phyloP scores from a whole-genome alignment of 2,797 vertebrate species.

The Siniperca undulata region DNA sequence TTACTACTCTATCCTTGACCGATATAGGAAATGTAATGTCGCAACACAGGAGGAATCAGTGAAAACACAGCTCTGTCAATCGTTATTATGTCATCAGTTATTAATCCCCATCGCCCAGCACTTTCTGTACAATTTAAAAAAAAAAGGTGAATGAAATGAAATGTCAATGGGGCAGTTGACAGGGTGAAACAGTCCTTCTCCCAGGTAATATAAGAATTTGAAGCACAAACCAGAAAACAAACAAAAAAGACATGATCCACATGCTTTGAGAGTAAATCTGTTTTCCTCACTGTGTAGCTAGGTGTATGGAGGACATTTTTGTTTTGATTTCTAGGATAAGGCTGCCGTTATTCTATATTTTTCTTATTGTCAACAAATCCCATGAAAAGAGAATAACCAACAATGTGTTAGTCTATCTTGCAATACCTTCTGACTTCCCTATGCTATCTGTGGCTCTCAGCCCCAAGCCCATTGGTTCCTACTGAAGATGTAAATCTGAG shows the following conservation, averaged over 20 bases:
- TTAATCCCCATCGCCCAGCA: background rate
- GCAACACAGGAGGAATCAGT: background rate
- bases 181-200: background rate
- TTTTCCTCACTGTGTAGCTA: too few species aligned
- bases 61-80: conserved; percentile 11
- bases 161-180: background rate
- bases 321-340: too few species aligned
- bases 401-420: background rate
- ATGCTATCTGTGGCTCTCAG: too few species aligned
- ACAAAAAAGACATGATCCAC: too few species aligned
- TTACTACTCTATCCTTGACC: background rate
- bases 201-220: background rate
- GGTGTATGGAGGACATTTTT: too few species aligned
- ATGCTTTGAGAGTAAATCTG: too few species aligned
- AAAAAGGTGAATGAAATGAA: background rate
- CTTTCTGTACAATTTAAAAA: background rate
- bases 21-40: background rate
- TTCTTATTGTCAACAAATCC: too few species aligned
- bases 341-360: too few species aligned
- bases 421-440: too few species aligned
- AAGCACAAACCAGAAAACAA: background rate
- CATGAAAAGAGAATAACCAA: too few species aligned
- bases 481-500: too few species aligned
- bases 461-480: too few species aligned
- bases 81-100: background rate